Evolutionary conservation across 2,888 invertebrate species (phyloP), one percentile per base, ranked within the genome.

Genomic region (Pheosia tremula): DNA sequence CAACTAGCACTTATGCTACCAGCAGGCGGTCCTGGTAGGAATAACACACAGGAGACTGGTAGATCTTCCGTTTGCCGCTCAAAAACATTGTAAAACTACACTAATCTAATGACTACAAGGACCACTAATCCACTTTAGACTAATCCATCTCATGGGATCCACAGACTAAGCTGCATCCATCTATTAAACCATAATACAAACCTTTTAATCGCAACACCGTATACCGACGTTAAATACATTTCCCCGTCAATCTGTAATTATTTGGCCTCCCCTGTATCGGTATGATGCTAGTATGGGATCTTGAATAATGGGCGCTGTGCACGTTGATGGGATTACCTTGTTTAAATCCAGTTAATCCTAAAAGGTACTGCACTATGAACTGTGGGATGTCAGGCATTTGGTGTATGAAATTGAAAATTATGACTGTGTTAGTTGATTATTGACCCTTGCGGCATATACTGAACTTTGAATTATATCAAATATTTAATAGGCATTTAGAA

Each of bases 261-360:
- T 74, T 74, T 61, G 57, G 63, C 71, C 60, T 67, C 61, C 60
- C 54, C 55, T 47, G 61, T 64, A 72, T 68, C 49, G 59, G 59
- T 59, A 67, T 67, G 60, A 71, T 63, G 59, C 55, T 67, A 66
- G 71, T 68, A 63, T 52, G 65, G 60, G 66, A 64, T 63, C 64
- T 60, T 69, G 58, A 72, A 72, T 72, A 72, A 75, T 66, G 63
- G 62, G 64, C 66, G 66, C 54, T 57, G 59, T 64, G 63, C 62
- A 58, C 57, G 55, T 41, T 45, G 64, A 62, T 59, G 64, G 66
- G 66, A 63, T 63, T 65, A 67, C 68, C 60, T 67, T 52, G 62
- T 65, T 72, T 75, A 73, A 71, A 71, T 75, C 68, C 69, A 68
- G 61, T 56, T 71, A 69, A 75, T 68, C 72, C 66, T 56, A 41